These are phyloP conservation scores for Acromyrmex charruanus DNA, from an alignment of 1,140 invertebrate species.

Conservation along the genomic window DNA sequence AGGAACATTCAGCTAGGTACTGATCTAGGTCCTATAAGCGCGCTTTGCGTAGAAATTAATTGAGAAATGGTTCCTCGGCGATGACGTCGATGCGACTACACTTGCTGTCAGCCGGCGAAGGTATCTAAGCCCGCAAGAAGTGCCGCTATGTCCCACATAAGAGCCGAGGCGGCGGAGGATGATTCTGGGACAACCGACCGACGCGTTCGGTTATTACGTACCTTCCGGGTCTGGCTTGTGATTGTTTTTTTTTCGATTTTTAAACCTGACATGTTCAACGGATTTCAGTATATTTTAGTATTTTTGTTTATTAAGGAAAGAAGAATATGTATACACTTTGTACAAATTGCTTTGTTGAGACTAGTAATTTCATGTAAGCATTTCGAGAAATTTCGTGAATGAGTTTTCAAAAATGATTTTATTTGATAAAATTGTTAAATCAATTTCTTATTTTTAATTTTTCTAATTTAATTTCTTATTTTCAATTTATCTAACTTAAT, in stretches of 20 bases:
- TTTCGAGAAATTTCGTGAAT: not conserved
- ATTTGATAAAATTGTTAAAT: not conserved
- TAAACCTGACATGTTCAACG: not conserved
- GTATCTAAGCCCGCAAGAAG: constrained; percentile 77
- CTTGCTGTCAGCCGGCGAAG: constrained; percentile 68
- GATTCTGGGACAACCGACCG: constrained; percentile 73
- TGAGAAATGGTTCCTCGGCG: constrained; percentile 33
- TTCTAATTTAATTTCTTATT: not conserved
- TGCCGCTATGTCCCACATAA: constrained; percentile 84
- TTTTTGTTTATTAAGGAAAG: not conserved
- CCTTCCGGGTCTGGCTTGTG: constrained; percentile 53
- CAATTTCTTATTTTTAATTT: not conserved
- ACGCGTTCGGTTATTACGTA: constrained; percentile 70
- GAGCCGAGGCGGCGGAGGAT: constrained; percentile 68
- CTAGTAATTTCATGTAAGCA: not conserved
- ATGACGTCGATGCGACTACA: constrained; percentile 68
- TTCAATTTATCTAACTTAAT: not conserved
- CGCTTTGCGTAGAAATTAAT: constrained; percentile 25
- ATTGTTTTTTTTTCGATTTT: constrained; percentile 39
- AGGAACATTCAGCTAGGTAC: not conserved
- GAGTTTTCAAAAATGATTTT: not conserved
- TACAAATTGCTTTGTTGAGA: not conserved
- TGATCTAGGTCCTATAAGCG: not conserved
- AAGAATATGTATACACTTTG: not conserved
- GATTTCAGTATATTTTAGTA: not conserved